These are phyloP conservation scores for Schizothorax lantsangensis DNA, from an alignment of 2,797 vertebrate species.

Conservation along the genomic window DNA sequence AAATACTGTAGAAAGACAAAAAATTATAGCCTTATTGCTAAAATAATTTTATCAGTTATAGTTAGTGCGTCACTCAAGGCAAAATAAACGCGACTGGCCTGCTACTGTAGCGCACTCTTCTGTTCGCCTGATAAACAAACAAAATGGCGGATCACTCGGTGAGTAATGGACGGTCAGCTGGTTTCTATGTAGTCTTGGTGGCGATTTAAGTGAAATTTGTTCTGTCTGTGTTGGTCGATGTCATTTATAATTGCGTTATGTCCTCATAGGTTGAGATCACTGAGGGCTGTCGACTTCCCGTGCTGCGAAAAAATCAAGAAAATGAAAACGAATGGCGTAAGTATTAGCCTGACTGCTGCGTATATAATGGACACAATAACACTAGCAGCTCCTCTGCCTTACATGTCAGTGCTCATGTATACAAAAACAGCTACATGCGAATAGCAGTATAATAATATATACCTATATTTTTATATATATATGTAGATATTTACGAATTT, in stretches of 20 bases:
- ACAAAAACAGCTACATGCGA: neutral
- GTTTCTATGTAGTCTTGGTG: neutral
- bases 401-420: constrained; percentile 59
- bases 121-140: constrained; percentile 33
- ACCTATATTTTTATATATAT: neutral
- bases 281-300: constrained; percentile 92
- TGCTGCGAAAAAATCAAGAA: constrained; percentile 94
- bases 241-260: constrained; percentile 15
- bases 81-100: neutral
- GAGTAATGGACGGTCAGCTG: neutral
- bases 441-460: neutral
- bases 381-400: neutral
- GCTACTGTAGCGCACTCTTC: constrained; percentile 17
- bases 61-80: neutral
- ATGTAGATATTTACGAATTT: neutral
- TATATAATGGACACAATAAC: constrained; percentile 53
- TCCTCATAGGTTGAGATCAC: constrained; percentile 49
- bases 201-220: neutral
- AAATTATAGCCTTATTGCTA: neutral
- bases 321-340: constrained; percentile 98
- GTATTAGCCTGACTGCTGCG: constrained; percentile 70
- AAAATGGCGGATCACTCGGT: constrained; percentile 57
- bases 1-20: neutral
- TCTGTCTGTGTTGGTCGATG: neutral
- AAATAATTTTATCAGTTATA: neutral